Conservation (phyloP, 2,888 invertebrate species). For the Priocnemis perturbator region DNA sequence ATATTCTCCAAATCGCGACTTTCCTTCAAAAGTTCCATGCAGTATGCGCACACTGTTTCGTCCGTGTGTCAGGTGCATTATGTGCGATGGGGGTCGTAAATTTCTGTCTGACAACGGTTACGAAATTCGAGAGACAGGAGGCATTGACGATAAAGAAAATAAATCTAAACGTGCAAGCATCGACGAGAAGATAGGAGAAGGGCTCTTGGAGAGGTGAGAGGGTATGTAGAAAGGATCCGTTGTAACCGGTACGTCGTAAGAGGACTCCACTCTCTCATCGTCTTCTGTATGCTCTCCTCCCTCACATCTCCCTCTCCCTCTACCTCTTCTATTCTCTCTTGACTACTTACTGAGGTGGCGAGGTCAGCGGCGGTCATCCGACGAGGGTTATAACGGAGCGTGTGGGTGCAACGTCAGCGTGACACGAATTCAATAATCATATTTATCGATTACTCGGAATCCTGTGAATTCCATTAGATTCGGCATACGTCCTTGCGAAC, state of each 20-base stretch:
- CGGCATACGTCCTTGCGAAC: conserved; percentile 12
- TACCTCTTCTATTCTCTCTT: conserved; percentile 30
- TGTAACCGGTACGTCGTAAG: conserved; percentile 38
- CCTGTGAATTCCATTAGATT: conserved; percentile 13
- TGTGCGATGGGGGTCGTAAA: background rate
- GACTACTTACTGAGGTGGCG: conserved; percentile 48
- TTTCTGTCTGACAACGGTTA: background rate
- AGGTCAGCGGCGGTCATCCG: conserved; percentile 67
- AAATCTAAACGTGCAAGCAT: background rate
- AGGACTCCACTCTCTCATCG: conserved; percentile 38
- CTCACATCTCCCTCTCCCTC: conserved; percentile 2
- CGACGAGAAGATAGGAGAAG: conserved; percentile 15
- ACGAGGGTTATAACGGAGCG: conserved; percentile 62
- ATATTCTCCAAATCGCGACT: too few species aligned
- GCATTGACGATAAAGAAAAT: background rate
- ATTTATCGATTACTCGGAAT: conserved; percentile 40
- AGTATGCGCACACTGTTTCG: too few species aligned
- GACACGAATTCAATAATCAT: conserved; percentile 64
- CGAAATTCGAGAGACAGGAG: background rate
- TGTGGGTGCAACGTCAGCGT: conserved; percentile 66
- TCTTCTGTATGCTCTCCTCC: conserved; percentile 18
- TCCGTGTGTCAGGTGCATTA: background rate
- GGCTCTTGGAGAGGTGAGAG: conserved; percentile 32
- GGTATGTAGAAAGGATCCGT: conserved; percentile 41
- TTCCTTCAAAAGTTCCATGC: too few species aligned